Base-by-base conservation (phyloP, 2,888 invertebrate species). In the Brachylomia viminalis region DNA sequence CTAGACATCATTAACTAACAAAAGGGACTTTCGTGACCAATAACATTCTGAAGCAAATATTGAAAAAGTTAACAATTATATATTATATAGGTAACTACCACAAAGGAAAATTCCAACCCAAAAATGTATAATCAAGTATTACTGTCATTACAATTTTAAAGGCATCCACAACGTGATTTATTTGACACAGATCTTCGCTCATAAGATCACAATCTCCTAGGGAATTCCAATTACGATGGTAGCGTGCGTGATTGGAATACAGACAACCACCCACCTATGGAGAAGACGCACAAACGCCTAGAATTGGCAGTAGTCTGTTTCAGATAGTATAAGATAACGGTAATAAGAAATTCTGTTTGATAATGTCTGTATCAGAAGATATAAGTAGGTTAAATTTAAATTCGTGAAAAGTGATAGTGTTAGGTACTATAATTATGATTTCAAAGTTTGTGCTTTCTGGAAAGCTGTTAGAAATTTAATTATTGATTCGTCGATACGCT, bases 221-320 rank as follows among this genome's bases (percentile, higher is more conserved):
- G 91, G 94, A 95, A 95, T 95, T 95, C 94, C 94, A 95, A 95
- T 95, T 95, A 95, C 93, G 90, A 87, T 87, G 90, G 85, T 64
- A 83, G 88, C 84, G 90, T 89, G 91, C 93, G 94, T 94, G 94
- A 90, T 88, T 79, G 77, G 94, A 93, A 93, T 93, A 89, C 45
- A 80, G 71, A 83, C 38, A 33, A 47, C n/a, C 42, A 67, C 70
- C 70, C 80, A 85, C 85, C 85, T 87, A 80, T 49, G 67, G 68
- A 74, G 42, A 74, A 72, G 74, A 79, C 49, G 47, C 72, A 59
- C 74, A 81, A 79, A 68, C 47, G 68, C 42, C 75, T 83, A 80
- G 82, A 83, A 85, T 75, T 69, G 81, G 64, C 77, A 80, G 80
- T 61, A 74, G 68, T 68, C 47, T 52, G 72, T 73, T 82, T 47